These are phyloP conservation scores for Perccottus glenii DNA, from an alignment of 2,113 vertebrate species.

Conservation along the genomic window DNA sequence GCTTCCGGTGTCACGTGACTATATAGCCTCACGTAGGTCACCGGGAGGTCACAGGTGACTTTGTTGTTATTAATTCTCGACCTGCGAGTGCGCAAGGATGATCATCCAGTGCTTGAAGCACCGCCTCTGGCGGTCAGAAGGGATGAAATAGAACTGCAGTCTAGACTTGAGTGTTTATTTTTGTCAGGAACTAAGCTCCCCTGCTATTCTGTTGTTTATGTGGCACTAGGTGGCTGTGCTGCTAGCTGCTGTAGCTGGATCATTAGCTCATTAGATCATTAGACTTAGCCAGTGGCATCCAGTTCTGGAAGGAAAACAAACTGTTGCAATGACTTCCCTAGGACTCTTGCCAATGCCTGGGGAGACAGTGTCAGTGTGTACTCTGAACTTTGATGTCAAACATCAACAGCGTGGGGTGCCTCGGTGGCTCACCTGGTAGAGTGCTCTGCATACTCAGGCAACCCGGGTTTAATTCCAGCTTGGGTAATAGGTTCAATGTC, in stretches of 20 bases:
- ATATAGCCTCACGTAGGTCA: too few species aligned
- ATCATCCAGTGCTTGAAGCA: too few species aligned
- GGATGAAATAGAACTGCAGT: too few species aligned
- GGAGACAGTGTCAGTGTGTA: conserved; percentile 1
- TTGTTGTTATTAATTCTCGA: too few species aligned
- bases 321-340: conserved; percentile 10
- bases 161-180: background rate
- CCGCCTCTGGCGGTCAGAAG: too few species aligned
- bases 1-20: too few species aligned
- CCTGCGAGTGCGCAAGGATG: too few species aligned
- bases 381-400: background rate
- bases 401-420: background rate
- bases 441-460: too few species aligned
- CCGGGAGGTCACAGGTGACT: too few species aligned
- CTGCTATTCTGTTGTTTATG: conserved; percentile 1
- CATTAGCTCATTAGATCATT: conserved; percentile 49
- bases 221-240: conserved; percentile 8
- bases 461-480: too few species aligned
- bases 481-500: too few species aligned
- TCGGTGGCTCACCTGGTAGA: too few species aligned
- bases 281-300: conserved; percentile 35
- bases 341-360: background rate
- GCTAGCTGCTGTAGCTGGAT: conserved; percentile 13
- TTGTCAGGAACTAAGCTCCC: background rate
- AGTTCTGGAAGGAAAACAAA: conserved; percentile 16